These are phyloP conservation scores for Drosophila pachea DNA, from an alignment of 1,140 invertebrate species.

Conservation along the genomic window DNA sequence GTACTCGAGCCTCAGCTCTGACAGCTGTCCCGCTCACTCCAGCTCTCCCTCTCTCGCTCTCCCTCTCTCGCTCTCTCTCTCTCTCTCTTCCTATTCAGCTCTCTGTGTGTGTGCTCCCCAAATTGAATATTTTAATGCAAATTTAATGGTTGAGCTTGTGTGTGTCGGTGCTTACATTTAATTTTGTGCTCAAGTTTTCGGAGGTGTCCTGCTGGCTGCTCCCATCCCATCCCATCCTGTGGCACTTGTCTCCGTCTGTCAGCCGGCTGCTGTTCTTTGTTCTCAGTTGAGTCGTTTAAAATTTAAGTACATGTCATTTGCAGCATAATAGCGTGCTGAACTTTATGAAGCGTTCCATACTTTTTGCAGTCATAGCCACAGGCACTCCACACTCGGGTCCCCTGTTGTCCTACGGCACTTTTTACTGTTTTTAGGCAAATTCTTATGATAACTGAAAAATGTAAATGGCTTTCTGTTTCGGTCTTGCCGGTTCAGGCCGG, in stretches of 20 bases:
- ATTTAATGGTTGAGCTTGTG: slow-evolving; percentile 66
- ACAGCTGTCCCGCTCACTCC: no score
- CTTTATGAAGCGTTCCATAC: slow-evolving; percentile 18
- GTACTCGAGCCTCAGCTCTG: slow-evolving; percentile 1
- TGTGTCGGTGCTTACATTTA: slow-evolving; percentile 50
- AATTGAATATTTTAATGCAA: slow-evolving; percentile 76
- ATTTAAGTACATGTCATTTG: slow-evolving; percentile 37
- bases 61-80: no score
- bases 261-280: background rate
- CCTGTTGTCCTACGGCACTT: background rate
- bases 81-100: no score
- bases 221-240: background rate
- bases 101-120: slow-evolving; percentile 19
- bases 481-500: no score
- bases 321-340: slow-evolving; percentile 37
- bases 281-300: slow-evolving; percentile 5
- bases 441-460: background rate
- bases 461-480: background rate
- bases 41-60: no score
- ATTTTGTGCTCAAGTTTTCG: slow-evolving; percentile 56
- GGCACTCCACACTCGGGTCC: background rate
- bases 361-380: background rate
- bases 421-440: background rate
- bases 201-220: slow-evolving; percentile 5
- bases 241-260: background rate